Conservation (phyloP, 2,888 invertebrate species). For the Eubasilissa splendida region DNA sequence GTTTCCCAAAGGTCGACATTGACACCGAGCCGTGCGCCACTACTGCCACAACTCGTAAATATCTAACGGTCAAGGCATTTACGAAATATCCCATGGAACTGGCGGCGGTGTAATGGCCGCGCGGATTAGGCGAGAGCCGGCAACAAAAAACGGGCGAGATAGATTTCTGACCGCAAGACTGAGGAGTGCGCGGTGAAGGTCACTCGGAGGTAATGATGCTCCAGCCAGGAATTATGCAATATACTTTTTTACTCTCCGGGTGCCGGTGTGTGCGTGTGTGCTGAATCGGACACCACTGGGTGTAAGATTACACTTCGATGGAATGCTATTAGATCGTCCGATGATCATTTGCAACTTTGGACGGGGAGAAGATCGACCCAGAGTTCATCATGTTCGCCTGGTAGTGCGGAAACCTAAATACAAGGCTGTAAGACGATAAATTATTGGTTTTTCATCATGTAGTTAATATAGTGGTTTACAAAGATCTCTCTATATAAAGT, state of each 20-base stretch:
- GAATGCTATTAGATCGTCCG: background rate
- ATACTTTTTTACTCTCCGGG: constrained; percentile 12
- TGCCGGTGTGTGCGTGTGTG: constrained; percentile 14
- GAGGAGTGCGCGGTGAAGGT: constrained; percentile 22
- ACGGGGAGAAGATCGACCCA: constrained; percentile 1
- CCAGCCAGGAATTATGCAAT: constrained; percentile 22
- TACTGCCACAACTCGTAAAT: background rate
- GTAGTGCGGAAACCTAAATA: too few relatives aligned
- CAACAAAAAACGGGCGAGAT: constrained; percentile 11
- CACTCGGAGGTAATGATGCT: constrained; percentile 25
- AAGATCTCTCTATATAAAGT: too few relatives aligned
- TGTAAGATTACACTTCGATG: constrained; percentile 20
- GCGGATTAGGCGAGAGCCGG: constrained; percentile 35
- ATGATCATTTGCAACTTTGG: constrained; percentile 5
- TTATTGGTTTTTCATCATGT: too few relatives aligned
- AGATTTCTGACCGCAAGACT: constrained; percentile 3
- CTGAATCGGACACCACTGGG: constrained; percentile 19
- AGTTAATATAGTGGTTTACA: too few relatives aligned
- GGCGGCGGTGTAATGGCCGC: constrained; percentile 22
- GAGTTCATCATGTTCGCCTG: too few relatives aligned
- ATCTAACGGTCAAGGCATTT: constrained; percentile 30
- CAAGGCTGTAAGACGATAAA: too few relatives aligned
- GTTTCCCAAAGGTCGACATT: background rate
- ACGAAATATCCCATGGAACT: constrained; percentile 31
- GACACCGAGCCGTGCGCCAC: background rate